Conservation (phyloP, 37 sponge, comb jelly and placozoan genomes). For the Haliclona indistincta region DNA sequence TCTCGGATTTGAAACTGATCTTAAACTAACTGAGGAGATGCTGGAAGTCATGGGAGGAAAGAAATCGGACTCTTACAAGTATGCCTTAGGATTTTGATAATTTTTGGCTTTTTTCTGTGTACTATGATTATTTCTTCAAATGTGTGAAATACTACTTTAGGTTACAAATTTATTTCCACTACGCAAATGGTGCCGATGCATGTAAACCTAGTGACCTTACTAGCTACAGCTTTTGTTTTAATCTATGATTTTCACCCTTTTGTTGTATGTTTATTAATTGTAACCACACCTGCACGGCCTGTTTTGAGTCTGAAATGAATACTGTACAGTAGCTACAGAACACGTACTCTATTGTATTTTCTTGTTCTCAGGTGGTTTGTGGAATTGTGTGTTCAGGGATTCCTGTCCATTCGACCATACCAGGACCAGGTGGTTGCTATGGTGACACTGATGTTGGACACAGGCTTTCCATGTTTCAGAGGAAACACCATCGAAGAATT, state of each 20-base stretch:
- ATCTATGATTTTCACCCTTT: too few species aligned
- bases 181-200: too few species aligned
- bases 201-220: not conserved
- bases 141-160: not conserved
- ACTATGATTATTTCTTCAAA: not conserved
- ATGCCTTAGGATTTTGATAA: not conserved
- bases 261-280: too few species aligned
- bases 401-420: conserved; percentile 87
- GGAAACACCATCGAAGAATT: conserved; percentile 85
- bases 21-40: conserved; percentile 98
- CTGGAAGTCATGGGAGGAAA: conserved; percentile 94
- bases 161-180: not conserved
- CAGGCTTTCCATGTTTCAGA: conserved; percentile 96
- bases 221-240: too few species aligned
- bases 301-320: too few species aligned
- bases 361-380: conserved; percentile 72
- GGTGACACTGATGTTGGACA: conserved; percentile 95
- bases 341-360: not conserved
- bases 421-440: conserved; percentile 88
- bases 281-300: too few species aligned
- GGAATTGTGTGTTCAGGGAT: conserved; percentile 89
- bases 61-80: conserved; percentile 75
- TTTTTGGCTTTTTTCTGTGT: not conserved
- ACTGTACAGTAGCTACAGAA: too few species aligned
- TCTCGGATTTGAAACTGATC: conserved; percentile 96